A percentile compares a stretch with the other conserved stretches of the same genome.
Conservation (phyloP, 2,797 vertebrate species). For the Echiichthys vipera region DNA sequence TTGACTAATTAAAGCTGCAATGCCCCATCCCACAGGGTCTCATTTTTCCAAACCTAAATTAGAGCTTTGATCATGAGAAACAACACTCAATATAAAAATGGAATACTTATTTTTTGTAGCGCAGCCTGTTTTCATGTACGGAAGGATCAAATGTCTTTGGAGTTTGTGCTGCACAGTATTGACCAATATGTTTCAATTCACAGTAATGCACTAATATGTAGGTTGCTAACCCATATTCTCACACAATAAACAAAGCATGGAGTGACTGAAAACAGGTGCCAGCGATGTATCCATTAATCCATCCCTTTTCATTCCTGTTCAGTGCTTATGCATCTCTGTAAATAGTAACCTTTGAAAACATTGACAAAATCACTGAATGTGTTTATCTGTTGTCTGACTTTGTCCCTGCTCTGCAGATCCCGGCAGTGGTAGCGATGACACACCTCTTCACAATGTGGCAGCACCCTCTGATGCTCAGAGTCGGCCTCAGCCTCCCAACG, state of each 20-base stretch:
- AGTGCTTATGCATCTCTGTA: neutral
- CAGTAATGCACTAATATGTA: neutral
- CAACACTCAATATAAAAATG: too few relatives aligned
- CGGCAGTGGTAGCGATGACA: conserved; percentile 85
- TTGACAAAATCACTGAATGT: neutral
- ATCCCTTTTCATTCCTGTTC: neutral
- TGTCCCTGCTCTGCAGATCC: conserved; percentile 81
- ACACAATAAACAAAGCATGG: neutral
- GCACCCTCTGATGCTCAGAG: conserved; percentile 75
- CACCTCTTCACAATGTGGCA: conserved; percentile 74
- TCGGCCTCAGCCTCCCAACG: conserved; percentile 73
- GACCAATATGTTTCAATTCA: neutral
- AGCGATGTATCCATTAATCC: too few relatives aligned
- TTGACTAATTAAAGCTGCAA: conserved; percentile 5
- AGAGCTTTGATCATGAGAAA: conserved; percentile 13
- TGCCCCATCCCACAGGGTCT: neutral
- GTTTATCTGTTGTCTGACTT: neutral
- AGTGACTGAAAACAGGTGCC: neutral
- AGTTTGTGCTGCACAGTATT: neutral
- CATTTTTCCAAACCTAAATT: neutral
- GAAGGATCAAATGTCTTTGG: neutral
- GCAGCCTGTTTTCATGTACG: neutral
- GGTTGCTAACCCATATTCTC: neutral
- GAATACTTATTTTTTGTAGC: neutral
- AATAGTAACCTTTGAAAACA: neutral